These are phyloP conservation scores for Cyphomyrmex costatus DNA, from an alignment of 1,140 invertebrate species.

Conservation along the genomic window DNA sequence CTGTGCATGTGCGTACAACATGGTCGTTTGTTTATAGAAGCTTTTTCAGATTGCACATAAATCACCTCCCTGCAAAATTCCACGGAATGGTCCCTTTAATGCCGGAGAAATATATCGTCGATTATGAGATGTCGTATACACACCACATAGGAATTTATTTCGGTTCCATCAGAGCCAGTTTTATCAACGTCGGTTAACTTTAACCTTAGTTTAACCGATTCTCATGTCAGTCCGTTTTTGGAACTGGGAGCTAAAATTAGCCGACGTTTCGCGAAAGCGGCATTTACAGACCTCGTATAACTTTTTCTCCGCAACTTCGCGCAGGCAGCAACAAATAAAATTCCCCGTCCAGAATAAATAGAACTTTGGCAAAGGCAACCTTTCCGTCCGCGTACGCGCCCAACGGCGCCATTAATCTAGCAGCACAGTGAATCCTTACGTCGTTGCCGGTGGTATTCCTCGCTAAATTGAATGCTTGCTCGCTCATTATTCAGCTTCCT, in stretches of 20 bases:
- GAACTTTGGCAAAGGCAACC: constrained; percentile 28
- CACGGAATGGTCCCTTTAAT: neutral
- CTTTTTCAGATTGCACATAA: neutral
- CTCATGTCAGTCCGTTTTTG: neutral
- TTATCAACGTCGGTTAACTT: constrained; percentile 26
- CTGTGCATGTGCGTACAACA: neutral
- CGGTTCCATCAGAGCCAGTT: neutral
- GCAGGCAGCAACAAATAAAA: constrained; percentile 43
- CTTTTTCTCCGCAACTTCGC: neutral
- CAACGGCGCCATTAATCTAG: constrained; percentile 31
- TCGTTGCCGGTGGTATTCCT: constrained; percentile 10
- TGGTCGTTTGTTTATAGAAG: neutral
- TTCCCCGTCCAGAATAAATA: constrained; percentile 47
- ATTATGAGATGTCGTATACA: neutral
- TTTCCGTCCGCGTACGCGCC: neutral
- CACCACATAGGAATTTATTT: neutral
- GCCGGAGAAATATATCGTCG: neutral
- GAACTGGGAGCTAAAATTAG: constrained; percentile 34
- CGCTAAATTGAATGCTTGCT: constrained; percentile 45
- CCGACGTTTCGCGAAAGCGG: constrained; percentile 7
- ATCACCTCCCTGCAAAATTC: neutral
- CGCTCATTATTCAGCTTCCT: constrained; percentile 43
- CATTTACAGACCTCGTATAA: constrained; percentile 14
- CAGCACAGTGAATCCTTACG: neutral
- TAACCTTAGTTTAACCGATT: neutral